Conservation (phyloP, 2,113 vertebrate genomes). For the Taxidea taxus region DNA sequence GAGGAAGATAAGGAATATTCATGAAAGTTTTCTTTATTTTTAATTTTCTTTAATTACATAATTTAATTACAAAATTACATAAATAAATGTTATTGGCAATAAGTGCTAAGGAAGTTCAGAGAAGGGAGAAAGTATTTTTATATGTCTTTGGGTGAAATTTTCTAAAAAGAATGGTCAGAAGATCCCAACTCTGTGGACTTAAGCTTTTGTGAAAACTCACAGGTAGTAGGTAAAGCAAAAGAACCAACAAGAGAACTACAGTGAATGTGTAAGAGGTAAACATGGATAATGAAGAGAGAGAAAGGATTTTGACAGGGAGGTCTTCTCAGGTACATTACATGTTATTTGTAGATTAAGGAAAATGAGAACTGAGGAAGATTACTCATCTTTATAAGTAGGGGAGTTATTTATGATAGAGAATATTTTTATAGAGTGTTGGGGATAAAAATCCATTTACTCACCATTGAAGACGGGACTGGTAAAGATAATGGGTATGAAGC, state of each 20-base stretch:
- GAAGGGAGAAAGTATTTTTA: background rate
- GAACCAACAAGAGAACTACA: background rate
- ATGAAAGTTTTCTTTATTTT: background rate
- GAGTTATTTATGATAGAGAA: background rate
- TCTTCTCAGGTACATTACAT: background rate
- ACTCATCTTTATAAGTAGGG: background rate
- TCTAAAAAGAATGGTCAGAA: background rate
- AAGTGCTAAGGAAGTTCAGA: background rate
- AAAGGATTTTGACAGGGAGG: background rate
- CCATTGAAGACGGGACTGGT: background rate
- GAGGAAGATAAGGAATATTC: background rate
- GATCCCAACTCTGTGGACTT: background rate
- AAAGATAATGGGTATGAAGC: background rate
- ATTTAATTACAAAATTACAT: no score
- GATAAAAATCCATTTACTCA: background rate
- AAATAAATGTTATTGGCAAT: background rate
- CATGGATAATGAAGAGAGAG: background rate
- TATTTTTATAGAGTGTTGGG: background rate
- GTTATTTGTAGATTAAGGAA: background rate
- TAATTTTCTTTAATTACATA: no score
- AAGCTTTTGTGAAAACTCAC: background rate
- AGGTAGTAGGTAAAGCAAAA: background rate
- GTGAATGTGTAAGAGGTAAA: background rate
- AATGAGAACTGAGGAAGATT: background rate
- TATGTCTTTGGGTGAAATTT: background rate